Evolutionary conservation across 2,113 vertebrate species (phyloP).

Genomic region (Aptenodytes forsteri): DNA sequence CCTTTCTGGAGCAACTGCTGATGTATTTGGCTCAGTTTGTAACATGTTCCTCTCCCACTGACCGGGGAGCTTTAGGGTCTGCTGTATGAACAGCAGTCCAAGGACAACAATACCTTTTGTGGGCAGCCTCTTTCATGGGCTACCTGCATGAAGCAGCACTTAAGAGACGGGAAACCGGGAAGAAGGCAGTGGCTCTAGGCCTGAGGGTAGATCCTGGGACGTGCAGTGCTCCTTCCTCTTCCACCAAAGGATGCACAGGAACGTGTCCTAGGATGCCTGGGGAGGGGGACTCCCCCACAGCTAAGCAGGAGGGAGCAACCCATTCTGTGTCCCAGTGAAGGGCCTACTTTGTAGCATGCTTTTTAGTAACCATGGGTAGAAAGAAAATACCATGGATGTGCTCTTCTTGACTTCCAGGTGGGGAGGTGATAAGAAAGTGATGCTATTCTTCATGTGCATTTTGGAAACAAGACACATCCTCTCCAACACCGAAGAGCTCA

Average conservation of each 20-base stretch:
- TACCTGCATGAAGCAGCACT: neutral
- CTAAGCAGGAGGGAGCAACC: neutral
- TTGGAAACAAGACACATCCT: neutral
- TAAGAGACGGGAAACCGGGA: neutral
- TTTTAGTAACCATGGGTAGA: neutral
- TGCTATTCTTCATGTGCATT: neutral
- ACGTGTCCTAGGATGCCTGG: neutral
- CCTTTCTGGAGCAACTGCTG: neutral
- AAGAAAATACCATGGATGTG: neutral
- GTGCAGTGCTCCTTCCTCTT: neutral
- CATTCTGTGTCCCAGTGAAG: neutral
- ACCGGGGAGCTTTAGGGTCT: neutral
- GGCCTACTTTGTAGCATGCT: neutral
- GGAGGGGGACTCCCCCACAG: neutral
- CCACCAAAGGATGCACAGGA: neutral
- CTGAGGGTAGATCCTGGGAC: neutral
- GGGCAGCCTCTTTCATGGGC: neutral
- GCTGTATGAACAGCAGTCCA: neutral
- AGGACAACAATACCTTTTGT: neutral
- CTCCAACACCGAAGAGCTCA: neutral
- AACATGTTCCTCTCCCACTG: neutral
- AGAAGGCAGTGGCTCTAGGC: neutral
- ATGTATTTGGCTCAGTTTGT: neutral
- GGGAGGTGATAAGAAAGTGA: neutral
- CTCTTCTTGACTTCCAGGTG: neutral